Conservation (phyloP, 1,140 invertebrate species). For the Drosophila lacertosa region DNA sequence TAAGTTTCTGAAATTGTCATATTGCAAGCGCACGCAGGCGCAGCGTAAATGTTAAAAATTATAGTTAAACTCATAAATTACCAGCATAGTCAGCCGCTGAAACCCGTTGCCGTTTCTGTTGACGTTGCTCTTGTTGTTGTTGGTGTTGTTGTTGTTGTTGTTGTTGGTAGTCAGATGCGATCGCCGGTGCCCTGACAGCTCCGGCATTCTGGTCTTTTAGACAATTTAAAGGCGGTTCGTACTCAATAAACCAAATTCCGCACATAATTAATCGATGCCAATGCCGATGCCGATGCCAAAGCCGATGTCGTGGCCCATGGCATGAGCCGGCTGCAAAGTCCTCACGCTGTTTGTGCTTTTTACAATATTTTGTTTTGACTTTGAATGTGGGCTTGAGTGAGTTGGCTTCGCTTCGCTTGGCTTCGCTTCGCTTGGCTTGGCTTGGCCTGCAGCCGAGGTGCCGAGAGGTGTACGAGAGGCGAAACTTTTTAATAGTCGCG, state of each 20-base stretch:
- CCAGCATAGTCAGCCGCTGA: slow-evolving; percentile 69
- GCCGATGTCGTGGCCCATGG: background rate
- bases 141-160: background rate
- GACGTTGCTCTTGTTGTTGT: background rate
- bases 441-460: background rate
- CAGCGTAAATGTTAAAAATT: slow-evolving; percentile 82
- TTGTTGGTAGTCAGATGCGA: slow-evolving; percentile 3
- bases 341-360: slow-evolving; percentile 36
- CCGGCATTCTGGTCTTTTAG: slow-evolving; percentile 74
- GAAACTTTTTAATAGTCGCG: slow-evolving; percentile 82
- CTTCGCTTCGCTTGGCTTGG: slow-evolving; percentile 7
- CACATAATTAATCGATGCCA: slow-evolving; percentile 81
- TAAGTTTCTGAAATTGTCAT: slow-evolving; percentile 64
- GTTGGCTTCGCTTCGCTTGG: slow-evolving; percentile 23
- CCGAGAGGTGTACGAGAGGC: slow-evolving; percentile 68
- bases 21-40: slow-evolving; percentile 82
- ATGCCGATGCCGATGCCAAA: slow-evolving; percentile 25
- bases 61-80: slow-evolving; percentile 83
- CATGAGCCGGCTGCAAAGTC: slow-evolving; percentile 43
- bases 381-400: slow-evolving; percentile 73
- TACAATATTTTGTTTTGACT: slow-evolving; percentile 64
- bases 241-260: slow-evolving; percentile 83
- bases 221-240: slow-evolving; percentile 83
- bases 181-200: slow-evolving; percentile 63
- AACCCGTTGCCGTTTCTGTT: slow-evolving; percentile 40